A percentile compares a stretch with the other conserved stretches of the same genome.
Conservation (phyloP, 2,113 vertebrate genomes). For the Brienomyrus longianalis region DNA sequence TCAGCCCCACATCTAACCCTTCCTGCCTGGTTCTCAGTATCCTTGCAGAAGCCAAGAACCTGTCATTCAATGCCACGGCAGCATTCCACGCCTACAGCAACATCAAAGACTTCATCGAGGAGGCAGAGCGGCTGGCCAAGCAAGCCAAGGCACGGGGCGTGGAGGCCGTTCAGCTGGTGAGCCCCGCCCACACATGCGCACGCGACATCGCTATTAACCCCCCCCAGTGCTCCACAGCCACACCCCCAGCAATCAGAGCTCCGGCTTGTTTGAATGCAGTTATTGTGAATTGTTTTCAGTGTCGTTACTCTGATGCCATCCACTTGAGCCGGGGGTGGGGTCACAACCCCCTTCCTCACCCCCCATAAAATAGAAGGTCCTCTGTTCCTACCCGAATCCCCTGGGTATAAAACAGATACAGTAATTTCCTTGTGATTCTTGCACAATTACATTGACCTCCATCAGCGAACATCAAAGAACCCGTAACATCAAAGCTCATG, state of each 20-base stretch:
- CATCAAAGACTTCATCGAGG: constrained; percentile 80
- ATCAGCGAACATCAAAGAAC: neutral
- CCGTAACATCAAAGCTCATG: neutral
- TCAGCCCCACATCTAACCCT: neutral
- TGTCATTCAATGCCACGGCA: constrained; percentile 93
- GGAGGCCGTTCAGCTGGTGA: constrained; percentile 79
- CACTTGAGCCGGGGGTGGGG: neutral
- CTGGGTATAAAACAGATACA: neutral
- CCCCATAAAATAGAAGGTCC: neutral
- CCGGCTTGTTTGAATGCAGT: constrained; percentile 20
- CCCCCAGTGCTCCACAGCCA: neutral
- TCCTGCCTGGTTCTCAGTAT: constrained; percentile 62
- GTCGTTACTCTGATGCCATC: neutral
- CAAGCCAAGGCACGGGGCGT: constrained; percentile 71
- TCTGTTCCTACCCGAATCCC: neutral
- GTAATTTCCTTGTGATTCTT: neutral
- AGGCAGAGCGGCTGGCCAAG: constrained; percentile 80
- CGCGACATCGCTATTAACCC: neutral
- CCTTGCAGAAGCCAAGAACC: constrained; percentile 86
- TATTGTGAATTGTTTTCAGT: neutral
- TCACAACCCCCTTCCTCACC: neutral
- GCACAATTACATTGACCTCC: neutral
- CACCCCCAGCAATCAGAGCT: constrained; percentile 28
- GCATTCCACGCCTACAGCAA: constrained; percentile 95
- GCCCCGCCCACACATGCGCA: constrained; percentile 32